Base-by-base conservation (phyloP, 1,140 invertebrate species). In the Metopolophium dirhodum region DNA sequence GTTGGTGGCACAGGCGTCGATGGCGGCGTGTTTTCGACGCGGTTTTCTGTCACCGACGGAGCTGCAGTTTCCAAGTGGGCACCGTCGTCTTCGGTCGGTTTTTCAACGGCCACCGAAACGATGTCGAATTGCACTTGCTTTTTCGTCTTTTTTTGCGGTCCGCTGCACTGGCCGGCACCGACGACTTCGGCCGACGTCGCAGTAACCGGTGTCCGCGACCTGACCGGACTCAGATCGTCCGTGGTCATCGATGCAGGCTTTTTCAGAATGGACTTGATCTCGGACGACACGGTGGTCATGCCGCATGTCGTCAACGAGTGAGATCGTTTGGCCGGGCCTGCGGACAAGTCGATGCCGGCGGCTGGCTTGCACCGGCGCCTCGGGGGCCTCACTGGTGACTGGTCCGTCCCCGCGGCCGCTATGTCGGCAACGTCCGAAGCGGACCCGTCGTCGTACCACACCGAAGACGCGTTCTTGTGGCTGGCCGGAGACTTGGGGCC, bases 181-280 rank as follows among this genome's bases (percentile, higher is more conserved):
- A 26, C 86, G 45, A 49, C 20, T 14, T 14, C 47, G 37, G 51
- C 37, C 3, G 49, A 61, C 23, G 35, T 18, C 0, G 47, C 45
- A 14, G 61, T n/a, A 2, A 49, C 77, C 37, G 87, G 54, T 20
- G 82, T 54, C 51, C 85, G 18, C 7, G 89, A 45, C n/a, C 90
- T 57, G 49, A 86, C 92, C 14, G 87, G 92, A 68, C 92, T 90
- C 49, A 93, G 23, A 23, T 54, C 93, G n/a, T 90, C 94, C 88
- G 93, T 90, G 54, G 93, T 91, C 37, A 91, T 30, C 20, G 89
- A 90, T 35, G 57, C n/a, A 95, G 96, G 96, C 95, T 97, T 97
- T 95, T 97, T 97, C 94, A 97, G 95, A 94, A 97, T 97, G 41
- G 97, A 97, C 95, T 97, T 97, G 94, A 94, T 95, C 82, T 94